Evolutionary conservation across 92 coral and sea anemone genomes (phyloP), one percentile per base, ranked within the genome.

Genomic region (Actinostola sp.): DNA sequence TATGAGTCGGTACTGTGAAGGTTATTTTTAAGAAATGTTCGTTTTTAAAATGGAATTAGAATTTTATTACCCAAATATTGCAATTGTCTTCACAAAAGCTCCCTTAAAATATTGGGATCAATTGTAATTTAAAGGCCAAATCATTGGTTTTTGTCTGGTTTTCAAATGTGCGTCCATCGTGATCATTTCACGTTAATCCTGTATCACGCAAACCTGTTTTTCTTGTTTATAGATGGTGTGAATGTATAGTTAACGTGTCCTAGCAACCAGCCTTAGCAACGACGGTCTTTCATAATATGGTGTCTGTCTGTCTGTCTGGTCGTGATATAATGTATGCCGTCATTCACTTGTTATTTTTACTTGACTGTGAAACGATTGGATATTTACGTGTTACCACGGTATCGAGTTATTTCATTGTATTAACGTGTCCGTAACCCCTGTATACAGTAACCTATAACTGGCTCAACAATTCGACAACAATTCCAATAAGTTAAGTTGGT

Each of bases 181-280:
- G 74, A 68, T 19, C 34, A 68, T n/a, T 30, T 68, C 74, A 68
- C 74, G 74, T 51, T 68, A 68, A 68, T 66, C 14, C 21, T 23
- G 19, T 30, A 57, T 27, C 63, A 27, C 38, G 63, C 63, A 57
- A 57, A 26, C 63, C 59, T 20, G 59, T 53, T 53, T 23, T 20
- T 17, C 27, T 27, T 57, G 63, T 57, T 57, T 57, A 5, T 3
- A n/a, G n/a, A n/a, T n/a, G n/a, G n/a, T n/a, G n/a, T n/a, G n/a
- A n/a, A n/a, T n/a, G n/a, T n/a, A n/a, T n/a, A n/a, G n/a, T n/a
- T n/a, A n/a, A n/a, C n/a, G n/a, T 14, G 63, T 4, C 38, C 63
- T 24, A 57, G 14, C 33, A 16, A 28, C 21, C 39, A n/a, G n/a
- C n/a, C n/a, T n/a, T n/a, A n/a, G n/a, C n/a, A n/a, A n/a, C 12